Percentiles rank a stretch among this genome's conserved stretches.
These are phyloP conservation scores for Oryzias javanicus DNA, from an alignment of 2,113 vertebrate species.

Conservation along the genomic window DNA sequence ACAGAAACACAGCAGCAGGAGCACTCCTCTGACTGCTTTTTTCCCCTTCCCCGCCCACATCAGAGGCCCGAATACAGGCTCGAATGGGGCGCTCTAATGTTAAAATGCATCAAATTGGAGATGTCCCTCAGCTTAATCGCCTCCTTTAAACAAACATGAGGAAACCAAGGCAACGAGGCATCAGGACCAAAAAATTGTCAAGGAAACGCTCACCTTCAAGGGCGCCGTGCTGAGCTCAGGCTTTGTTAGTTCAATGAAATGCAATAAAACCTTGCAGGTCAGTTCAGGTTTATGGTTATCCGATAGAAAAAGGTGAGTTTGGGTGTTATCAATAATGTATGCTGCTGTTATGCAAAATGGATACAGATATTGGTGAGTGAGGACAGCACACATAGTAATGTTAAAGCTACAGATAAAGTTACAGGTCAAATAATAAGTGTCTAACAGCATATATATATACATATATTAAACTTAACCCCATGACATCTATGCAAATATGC, in stretches of 20 bases:
- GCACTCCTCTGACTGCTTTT: slow-evolving; percentile 42
- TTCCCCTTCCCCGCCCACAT: slow-evolving; percentile 62
- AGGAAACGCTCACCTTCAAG: slow-evolving; percentile 30
- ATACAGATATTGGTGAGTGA: neutral
- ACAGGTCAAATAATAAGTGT: slow-evolving; percentile 9
- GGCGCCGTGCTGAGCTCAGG: neutral
- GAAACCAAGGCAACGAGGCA: slow-evolving; percentile 70
- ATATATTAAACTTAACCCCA: no score
- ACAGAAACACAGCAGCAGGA: slow-evolving; percentile 55
- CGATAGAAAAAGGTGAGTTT: slow-evolving; percentile 27
- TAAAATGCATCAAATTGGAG: slow-evolving; percentile 58
- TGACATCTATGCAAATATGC: no score
- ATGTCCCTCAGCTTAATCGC: slow-evolving; percentile 35
- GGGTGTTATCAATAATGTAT: slow-evolving; percentile 30
- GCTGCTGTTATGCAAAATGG: slow-evolving; percentile 53
- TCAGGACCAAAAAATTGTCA: slow-evolving; percentile 40
- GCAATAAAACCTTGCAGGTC: neutral
- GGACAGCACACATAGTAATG: neutral
- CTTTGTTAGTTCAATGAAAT: neutral
- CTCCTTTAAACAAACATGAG: slow-evolving; percentile 64
- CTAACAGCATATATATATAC: neutral
- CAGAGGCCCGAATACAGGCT: slow-evolving; percentile 33
- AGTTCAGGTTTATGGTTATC: neutral
- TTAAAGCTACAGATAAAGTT: slow-evolving; percentile 37
- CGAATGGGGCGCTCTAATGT: slow-evolving; percentile 32